Conservation (phyloP, 2,888 invertebrate species). For the Troides oblongomaculatus region DNA sequence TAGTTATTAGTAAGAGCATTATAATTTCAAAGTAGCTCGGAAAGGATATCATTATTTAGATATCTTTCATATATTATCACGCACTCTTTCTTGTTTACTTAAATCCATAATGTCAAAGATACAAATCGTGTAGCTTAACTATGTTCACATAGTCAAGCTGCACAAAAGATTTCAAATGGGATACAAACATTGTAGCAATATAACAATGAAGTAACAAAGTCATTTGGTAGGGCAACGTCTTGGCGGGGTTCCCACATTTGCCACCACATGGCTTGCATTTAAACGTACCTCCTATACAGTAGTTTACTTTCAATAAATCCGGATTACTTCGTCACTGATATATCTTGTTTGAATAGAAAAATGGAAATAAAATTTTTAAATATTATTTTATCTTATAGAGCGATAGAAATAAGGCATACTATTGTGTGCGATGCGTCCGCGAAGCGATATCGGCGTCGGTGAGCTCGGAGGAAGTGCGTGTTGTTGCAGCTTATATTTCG, state of each 20-base stretch:
- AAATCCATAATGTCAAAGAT: constrained; percentile 32
- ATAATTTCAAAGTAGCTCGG: not conserved
- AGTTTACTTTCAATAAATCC: constrained; percentile 74
- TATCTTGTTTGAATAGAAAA: constrained; percentile 52
- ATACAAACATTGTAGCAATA: constrained; percentile 46
- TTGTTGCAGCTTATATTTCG: constrained; percentile 78
- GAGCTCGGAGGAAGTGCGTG: constrained; percentile 72
- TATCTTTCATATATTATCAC: not conserved
- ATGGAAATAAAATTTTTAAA: constrained; percentile 43
- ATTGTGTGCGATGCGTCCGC: constrained; percentile 48
- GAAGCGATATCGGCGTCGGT: constrained; percentile 55
- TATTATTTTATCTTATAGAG: constrained; percentile 44
- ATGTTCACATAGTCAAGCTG: constrained; percentile 30
- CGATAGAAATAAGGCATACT: constrained; percentile 51
- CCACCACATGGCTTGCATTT: constrained; percentile 73
- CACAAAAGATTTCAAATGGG: constrained; percentile 32
- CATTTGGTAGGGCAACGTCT: constrained; percentile 73
- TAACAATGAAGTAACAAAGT: constrained; percentile 73
- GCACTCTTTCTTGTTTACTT: not conserved
- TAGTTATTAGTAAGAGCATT: not conserved
- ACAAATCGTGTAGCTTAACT: constrained; percentile 43
- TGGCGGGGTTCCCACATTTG: constrained; percentile 79
- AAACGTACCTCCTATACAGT: constrained; percentile 59
- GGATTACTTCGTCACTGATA: constrained; percentile 64
- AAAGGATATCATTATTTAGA: not conserved